These are phyloP conservation scores for Trissolcus brochymenae DNA, from an alignment of 2,888 invertebrate genomes.

Conservation along the genomic window DNA sequence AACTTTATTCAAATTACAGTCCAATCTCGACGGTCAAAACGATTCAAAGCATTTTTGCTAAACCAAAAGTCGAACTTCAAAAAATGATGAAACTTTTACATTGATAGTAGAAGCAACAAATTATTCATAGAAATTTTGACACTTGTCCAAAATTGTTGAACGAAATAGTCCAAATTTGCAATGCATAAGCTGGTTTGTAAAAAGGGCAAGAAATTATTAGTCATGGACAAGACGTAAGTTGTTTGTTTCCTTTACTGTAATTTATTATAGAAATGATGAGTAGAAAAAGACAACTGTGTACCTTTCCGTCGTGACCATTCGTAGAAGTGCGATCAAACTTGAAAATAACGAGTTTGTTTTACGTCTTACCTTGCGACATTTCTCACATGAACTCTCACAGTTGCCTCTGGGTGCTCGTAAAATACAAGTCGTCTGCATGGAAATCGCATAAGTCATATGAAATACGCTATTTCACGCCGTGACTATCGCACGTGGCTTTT, in stretches of 20 bases:
- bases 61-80: neutral
- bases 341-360: conserved; percentile 68
- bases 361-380: conserved; percentile 41
- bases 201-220: neutral
- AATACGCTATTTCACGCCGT: neutral
- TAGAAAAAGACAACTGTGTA: conserved; percentile 55
- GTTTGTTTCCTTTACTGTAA: neutral
- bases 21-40: too few species aligned
- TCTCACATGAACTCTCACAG: conserved; percentile 34
- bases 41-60: neutral
- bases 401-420: conserved; percentile 43
- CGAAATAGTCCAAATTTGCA: neutral
- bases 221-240: neutral
- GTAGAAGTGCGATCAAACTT: conserved; percentile 62
- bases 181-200: neutral
- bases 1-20: conserved; percentile 1
- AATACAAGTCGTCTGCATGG: conserved; percentile 36
- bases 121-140: too few species aligned
- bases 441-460: conserved; percentile 34
- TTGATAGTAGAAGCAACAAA: too few species aligned
- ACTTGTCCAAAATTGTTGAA: too few species aligned
- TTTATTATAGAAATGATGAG: conserved; percentile 15
- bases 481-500: neutral
- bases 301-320: conserved; percentile 41
- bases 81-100: neutral